Evolutionary conservation across 1,140 invertebrate genomes (phyloP).

Genomic region (Eueides isabella): DNA sequence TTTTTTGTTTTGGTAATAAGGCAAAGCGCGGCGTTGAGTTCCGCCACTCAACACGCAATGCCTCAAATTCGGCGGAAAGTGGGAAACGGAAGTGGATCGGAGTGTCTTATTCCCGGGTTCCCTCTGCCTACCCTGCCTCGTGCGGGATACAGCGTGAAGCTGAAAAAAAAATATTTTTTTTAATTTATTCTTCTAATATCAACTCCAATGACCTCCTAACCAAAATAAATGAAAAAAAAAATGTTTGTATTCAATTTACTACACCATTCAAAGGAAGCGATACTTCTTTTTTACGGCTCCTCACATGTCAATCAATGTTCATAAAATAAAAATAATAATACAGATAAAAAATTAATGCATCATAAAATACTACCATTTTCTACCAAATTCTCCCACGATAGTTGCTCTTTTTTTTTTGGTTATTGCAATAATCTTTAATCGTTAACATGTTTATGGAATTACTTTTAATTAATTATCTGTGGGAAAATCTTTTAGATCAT

Average conservation of each 20-base stretch:
- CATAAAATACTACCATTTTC: constrained; percentile 2
- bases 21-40: no score
- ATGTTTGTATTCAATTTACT: not conserved
- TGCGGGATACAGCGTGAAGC: no score
- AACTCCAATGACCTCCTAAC: constrained; percentile 4
- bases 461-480: not conserved
- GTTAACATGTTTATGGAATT: not conserved
- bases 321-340: not conserved
- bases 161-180: no score
- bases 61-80: no score
- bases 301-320: not conserved
- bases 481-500: not conserved
- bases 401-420: not conserved
- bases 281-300: not conserved
- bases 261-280: not conserved
- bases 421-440: not conserved
- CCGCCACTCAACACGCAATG: no score
- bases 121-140: no score
- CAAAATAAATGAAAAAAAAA: not conserved
- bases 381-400: not conserved
- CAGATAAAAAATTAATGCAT: not conserved
- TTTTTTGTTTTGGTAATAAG: no score
- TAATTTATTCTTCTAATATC: not conserved
- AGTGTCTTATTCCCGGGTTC: no score
- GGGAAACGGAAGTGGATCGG: no score